A percentile compares a stretch with the other conserved stretches of the same genome.
phyloP scores from a whole-genome alignment of 2,888 invertebrate species.

The Eilema sororculum region DNA sequence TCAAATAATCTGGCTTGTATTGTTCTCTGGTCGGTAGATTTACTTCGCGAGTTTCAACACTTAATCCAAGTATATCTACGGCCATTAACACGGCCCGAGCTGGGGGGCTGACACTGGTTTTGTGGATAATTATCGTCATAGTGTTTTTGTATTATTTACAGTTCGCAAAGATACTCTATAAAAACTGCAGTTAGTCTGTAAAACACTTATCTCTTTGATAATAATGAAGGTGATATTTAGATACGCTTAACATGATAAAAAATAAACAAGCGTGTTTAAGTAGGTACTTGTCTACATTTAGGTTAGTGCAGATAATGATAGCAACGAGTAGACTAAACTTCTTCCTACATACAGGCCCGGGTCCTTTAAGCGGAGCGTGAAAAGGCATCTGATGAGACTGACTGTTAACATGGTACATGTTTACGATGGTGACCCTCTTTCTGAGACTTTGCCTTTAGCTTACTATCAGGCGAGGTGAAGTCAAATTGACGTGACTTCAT shows the following conservation, averaged over 20 bases:
- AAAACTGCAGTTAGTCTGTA: background rate
- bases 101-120: conserved; percentile 61
- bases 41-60: conserved; percentile 56
- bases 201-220: conserved; percentile 23
- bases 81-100: conserved; percentile 60
- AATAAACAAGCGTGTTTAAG: background rate
- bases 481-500: too few relatives aligned
- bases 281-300: background rate
- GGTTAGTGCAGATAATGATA: background rate
- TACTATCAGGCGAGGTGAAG: too few relatives aligned
- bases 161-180: background rate
- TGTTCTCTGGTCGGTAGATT: conserved; percentile 57
- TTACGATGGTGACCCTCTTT: too few relatives aligned
- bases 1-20: conserved; percentile 55
- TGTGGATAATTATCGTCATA: conserved; percentile 53
- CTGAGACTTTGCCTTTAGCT: too few relatives aligned
- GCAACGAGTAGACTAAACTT: background rate
- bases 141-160: background rate
- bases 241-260: background rate
- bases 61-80: conserved; percentile 53
- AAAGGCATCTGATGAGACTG: too few relatives aligned
- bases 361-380: too few relatives aligned
- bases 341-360: too few relatives aligned
- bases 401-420: too few relatives aligned
- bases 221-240: background rate